Percentiles rank a stretch among this genome's conserved stretches.
Evolutionary conservation across 2,797 vertebrate genomes (phyloP).

Genomic region (Acanthornis magna): DNA sequence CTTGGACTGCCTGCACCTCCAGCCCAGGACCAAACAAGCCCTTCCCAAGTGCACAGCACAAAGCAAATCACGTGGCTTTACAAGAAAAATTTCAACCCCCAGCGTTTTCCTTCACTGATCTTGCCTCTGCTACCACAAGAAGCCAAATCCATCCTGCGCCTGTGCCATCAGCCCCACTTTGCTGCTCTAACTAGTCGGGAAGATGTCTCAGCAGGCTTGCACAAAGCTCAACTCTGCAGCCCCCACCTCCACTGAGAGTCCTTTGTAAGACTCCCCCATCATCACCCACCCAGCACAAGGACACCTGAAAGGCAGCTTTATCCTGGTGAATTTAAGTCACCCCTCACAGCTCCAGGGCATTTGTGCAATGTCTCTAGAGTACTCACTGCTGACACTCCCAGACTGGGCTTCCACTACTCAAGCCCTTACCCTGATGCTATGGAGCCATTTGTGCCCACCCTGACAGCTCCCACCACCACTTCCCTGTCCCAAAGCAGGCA

Average conservation of each 20-base stretch:
- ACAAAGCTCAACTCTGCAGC: background rate
- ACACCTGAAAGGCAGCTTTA: background rate
- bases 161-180: background rate
- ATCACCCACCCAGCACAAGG: background rate
- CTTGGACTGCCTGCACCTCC: background rate
- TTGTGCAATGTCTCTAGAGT: background rate
- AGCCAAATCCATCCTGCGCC: background rate
- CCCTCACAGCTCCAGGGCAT: background rate
- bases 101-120: background rate
- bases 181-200: background rate
- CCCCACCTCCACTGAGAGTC: background rate
- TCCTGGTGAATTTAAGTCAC: background rate
- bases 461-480: background rate
- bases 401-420: background rate
- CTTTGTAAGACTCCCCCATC: background rate
- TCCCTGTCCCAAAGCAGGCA: background rate
- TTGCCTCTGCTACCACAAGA: background rate
- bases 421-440: background rate
- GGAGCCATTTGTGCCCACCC: background rate
- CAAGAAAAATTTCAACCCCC: background rate
- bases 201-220: background rate
- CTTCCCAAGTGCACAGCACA: background rate
- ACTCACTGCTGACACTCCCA: background rate
- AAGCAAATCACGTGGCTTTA: rapidly evolving
- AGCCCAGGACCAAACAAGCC: background rate